Conservation (phyloP, 2,113 vertebrate genomes). For the Eudyptes chrysolophus region DNA sequence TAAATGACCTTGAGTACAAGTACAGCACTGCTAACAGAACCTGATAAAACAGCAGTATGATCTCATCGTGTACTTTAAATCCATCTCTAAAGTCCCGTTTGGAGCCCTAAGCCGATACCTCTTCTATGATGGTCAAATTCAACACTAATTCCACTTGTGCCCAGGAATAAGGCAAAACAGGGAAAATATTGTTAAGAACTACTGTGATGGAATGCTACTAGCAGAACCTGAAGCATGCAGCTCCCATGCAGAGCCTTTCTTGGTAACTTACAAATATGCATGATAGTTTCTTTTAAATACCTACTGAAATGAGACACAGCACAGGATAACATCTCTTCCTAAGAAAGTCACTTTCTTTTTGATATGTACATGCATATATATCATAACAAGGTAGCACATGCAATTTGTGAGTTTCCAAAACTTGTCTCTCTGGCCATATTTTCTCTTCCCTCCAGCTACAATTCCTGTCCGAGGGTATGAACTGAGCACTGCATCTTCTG, state of each 20-base stretch:
- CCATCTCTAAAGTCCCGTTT: not conserved
- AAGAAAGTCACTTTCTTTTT: not conserved
- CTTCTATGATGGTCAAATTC: not conserved
- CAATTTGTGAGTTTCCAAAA: not conserved
- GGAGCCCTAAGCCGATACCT: not conserved
- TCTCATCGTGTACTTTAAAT: rapidly evolving
- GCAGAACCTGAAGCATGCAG: not conserved
- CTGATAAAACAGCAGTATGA: not conserved
- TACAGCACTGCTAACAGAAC: not conserved
- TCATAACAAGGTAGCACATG: not conserved
- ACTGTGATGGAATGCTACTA: not conserved
- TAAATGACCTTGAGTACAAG: not conserved
- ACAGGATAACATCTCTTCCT: not conserved
- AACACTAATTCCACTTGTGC: not conserved
- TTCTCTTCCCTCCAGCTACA: not conserved
- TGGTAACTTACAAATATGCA: not conserved
- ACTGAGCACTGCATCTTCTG: not conserved
- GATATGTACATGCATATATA: not conserved
- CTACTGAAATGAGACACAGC: not conserved
- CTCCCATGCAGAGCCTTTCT: not conserved
- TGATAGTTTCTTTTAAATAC: not conserved
- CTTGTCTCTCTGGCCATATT: not conserved
- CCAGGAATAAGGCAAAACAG: not conserved
- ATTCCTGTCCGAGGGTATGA: not conserved
- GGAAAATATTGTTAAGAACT: not conserved